Conservation (phyloP, 2,888 invertebrate species). For the Dasysyrphus tricinctus region DNA sequence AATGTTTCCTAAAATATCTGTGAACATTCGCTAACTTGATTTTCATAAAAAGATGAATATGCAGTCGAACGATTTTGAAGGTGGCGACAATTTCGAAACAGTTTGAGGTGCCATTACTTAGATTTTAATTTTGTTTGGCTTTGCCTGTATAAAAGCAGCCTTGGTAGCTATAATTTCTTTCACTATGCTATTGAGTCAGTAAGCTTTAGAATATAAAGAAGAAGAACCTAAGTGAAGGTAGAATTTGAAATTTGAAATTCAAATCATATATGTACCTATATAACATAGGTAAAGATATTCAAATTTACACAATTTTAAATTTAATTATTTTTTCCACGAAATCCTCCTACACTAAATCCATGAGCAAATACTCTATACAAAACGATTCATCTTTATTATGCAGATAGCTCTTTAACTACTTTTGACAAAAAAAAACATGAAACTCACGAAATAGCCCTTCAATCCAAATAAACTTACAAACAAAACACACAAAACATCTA, state of each 20-base stretch:
- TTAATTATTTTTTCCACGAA: constrained; percentile 44
- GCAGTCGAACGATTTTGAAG: too few relatives aligned
- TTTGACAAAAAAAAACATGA: constrained; percentile 48
- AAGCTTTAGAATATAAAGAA: too few relatives aligned
- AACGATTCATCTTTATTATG: constrained; percentile 56
- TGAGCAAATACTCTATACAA: constrained; percentile 44
- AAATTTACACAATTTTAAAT: constrained; percentile 25
- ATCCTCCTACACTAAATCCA: constrained; percentile 53
- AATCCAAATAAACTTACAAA: constrained; percentile 55
- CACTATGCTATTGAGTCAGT: too few relatives aligned
- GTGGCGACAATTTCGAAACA: too few relatives aligned
- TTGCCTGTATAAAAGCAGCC: too few relatives aligned
- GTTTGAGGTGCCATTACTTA: too few relatives aligned
- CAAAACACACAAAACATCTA: background rate
- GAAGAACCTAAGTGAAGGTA: background rate
- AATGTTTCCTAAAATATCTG: too few relatives aligned
- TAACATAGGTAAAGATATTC: too few relatives aligned
- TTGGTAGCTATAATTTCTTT: too few relatives aligned
- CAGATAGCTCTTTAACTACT: constrained; percentile 30
- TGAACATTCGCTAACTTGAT: too few relatives aligned
- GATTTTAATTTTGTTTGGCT: too few relatives aligned
- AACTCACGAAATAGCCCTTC: constrained; percentile 55
- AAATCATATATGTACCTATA: constrained; percentile 28
- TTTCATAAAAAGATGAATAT: too few relatives aligned
- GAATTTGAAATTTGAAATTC: constrained; percentile 39